Percentiles rank a stretch among this genome's conserved stretches.
These are phyloP conservation scores for Chlorodrepanis virens DNA, from an alignment of 2,113 vertebrate species.

Conservation along the genomic window DNA sequence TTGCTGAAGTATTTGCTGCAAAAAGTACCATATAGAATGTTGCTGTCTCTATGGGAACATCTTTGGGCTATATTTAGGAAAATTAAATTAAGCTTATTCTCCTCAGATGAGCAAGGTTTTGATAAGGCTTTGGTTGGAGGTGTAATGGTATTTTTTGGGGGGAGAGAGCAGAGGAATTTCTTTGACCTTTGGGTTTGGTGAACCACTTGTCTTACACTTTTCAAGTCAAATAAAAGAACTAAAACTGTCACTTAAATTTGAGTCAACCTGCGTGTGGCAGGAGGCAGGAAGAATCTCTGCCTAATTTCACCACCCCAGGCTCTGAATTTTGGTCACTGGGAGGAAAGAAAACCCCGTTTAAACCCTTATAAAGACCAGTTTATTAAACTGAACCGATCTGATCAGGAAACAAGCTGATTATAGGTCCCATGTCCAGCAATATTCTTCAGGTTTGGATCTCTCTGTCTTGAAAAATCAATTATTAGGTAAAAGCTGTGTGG, in stretches of 20 bases:
- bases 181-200: neutral
- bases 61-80: slow-evolving; percentile 4
- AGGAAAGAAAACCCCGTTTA: neutral
- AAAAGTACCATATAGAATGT: neutral
- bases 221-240: neutral
- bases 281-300: neutral
- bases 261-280: neutral
- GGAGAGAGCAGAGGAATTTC: neutral
- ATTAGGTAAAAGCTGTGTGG: neutral
- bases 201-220: neutral
- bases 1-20: slow-evolving; percentile 10
- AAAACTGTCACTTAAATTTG: neutral
- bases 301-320: neutral
- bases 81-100: slow-evolving; percentile 6
- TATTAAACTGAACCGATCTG: neutral
- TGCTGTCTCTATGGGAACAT: slow-evolving; percentile 39
- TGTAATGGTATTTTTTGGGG: neutral
- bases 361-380: neutral
- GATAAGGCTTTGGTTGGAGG: neutral
- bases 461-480: neutral
- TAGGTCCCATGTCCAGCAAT: fast-evolving
- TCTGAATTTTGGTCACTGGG: neutral
- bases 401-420: fast-evolving
- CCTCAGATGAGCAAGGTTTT: neutral
- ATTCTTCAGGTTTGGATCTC: neutral